A percentile compares a stretch with the other conserved stretches of the same genome.
These are phyloP conservation scores for Brachystomella parvula DNA, from an alignment of 1,140 invertebrate genomes.

Conservation along the genomic window DNA sequence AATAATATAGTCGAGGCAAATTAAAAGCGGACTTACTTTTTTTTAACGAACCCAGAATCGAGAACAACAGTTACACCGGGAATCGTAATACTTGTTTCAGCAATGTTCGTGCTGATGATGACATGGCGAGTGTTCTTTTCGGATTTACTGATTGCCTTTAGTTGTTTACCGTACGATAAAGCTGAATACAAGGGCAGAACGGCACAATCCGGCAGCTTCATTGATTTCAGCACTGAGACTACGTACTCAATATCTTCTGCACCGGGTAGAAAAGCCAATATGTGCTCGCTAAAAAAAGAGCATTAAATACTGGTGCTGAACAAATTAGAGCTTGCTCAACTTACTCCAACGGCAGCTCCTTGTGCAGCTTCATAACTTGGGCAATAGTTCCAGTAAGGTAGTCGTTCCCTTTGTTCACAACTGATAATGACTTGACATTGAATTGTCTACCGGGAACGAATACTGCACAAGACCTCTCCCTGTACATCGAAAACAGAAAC, in stretches of 20 bases:
- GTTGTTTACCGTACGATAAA: constrained; percentile 63
- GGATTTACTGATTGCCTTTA: constrained; percentile 65
- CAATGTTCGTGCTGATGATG: constrained; percentile 94
- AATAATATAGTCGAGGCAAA: constrained; percentile 15
- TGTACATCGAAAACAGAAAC: neutral
- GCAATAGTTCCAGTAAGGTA: constrained; percentile 48
- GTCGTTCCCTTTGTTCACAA: constrained; percentile 76
- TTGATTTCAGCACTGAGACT: constrained; percentile 38
- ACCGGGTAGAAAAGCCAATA: constrained; percentile 95
- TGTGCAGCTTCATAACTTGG: constrained; percentile 86
- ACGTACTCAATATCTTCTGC: constrained; percentile 96
- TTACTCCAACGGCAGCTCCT: constrained; percentile 69
- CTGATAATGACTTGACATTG: constrained; percentile 72
- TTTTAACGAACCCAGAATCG: constrained; percentile 90
- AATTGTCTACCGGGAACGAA: constrained; percentile 84
- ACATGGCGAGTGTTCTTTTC: constrained; percentile 69
- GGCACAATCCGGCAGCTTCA: constrained; percentile 46
- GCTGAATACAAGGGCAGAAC: constrained; percentile 78
- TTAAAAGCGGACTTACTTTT: constrained; percentile 56
- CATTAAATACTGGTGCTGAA: constrained; percentile 16
- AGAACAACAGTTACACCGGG: constrained; percentile 86
- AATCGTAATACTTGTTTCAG: constrained; percentile 95
- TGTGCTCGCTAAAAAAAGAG: constrained; percentile 58
- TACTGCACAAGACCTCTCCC: constrained; percentile 60
- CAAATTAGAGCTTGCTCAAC: constrained; percentile 37